phyloP scores from a whole-genome alignment of 1,140 invertebrate species.

The Planococcus citri region DNA sequence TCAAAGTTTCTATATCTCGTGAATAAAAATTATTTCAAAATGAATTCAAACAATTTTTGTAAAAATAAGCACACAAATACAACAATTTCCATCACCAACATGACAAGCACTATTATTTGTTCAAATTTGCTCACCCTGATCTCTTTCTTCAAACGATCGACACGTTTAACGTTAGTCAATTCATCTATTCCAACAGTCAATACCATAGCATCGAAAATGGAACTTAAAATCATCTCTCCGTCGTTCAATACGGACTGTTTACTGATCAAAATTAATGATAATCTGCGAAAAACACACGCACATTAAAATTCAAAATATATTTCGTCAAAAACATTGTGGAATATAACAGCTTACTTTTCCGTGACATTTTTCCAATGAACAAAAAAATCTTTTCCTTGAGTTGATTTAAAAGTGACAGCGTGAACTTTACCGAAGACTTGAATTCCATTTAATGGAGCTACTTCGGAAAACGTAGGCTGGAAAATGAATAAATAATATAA shows the following conservation, averaged over 20 bases:
- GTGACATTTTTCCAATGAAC: slow-evolving; percentile 64
- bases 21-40: neutral
- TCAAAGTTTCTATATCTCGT: no score
- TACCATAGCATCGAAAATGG: slow-evolving; percentile 59
- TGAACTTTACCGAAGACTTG: slow-evolving; percentile 68
- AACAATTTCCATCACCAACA: no score
- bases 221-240: slow-evolving; percentile 40
- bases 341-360: slow-evolving; percentile 40
- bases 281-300: slow-evolving; percentile 39
- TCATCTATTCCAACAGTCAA: slow-evolving; percentile 64
- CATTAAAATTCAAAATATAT: slow-evolving; percentile 7
- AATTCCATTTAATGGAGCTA: slow-evolving; percentile 70
- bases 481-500: slow-evolving; percentile 30
- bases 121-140: slow-evolving; percentile 41
- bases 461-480: slow-evolving; percentile 61
- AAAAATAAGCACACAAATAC: no score
- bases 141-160: slow-evolving; percentile 66
- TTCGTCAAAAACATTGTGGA: neutral
- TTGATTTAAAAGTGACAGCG: slow-evolving; percentile 48
- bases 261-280: slow-evolving; percentile 51
- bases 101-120: neutral
- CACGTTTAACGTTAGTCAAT: slow-evolving; percentile 54
- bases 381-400: slow-evolving; percentile 51
- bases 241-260: slow-evolving; percentile 46
- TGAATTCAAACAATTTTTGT: neutral